Base-by-base conservation (phyloP, 2,888 invertebrate genomes). In the Nemoura dubitans region DNA sequence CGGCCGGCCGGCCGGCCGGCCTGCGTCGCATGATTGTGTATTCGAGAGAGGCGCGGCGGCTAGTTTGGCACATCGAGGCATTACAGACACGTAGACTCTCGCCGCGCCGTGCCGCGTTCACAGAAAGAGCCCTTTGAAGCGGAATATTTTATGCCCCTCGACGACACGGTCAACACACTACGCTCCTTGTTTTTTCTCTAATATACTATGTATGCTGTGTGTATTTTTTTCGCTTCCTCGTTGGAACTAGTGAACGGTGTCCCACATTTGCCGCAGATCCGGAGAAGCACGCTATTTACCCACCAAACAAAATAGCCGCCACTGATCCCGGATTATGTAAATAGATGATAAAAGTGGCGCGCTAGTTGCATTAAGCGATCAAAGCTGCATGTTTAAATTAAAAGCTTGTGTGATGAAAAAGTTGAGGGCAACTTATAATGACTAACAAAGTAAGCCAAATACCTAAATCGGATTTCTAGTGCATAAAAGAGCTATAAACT, bases 361-460 rank as follows among this genome's bases (percentile, higher is more conserved):
- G 59, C 59, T 59, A 59, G 59, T 59, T 59, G 2, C 59, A 59
- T 59, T 59, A 59, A 59, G 14, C 59, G 59, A 59, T 59, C 59
- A 59, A 59, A 59, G 59, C 59, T 59, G 59, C 59, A 59, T 59
- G 59, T 59, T 59, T 59, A 59, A 59, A 59, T 59, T 59, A 59
- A 59, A 59, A 59, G 59, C 59, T 59, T 59, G 59, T 59, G 59
- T 59, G 59, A 7, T 59, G 59, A 16, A 59, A 59, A 59, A 59
- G 59, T 59, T 59, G 14, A 10, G 16, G 59, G 14, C 59, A 59
- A 59, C 59, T 59, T 59, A 7, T 59, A 59, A 59, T 59, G 59
- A 59, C 59, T 59, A 59, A 59, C 59, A 21, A 59, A 59, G 59
- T 59, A 59, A 21, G 59, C 59, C 3, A 59, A 59, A 36, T 6